Evolutionary conservation across 2,888 invertebrate genomes (phyloP), one percentile per base, ranked within the genome.

Genomic region (Apocheima hispidaria): DNA sequence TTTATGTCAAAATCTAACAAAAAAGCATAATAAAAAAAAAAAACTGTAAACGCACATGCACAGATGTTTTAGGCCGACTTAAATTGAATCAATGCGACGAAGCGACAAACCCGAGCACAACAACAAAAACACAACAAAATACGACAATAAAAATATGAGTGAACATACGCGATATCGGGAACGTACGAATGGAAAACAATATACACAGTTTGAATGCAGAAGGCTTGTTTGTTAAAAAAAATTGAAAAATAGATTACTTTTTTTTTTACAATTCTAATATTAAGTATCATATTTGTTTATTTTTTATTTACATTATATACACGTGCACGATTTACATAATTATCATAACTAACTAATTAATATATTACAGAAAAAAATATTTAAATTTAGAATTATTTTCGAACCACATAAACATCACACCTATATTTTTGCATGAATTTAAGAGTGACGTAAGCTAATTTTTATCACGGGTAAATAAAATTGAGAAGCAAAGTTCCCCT

Each of bases 131-230:
- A n/a, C n/a, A n/a, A n/a, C n/a, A n/a, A 64, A 62, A 64, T 20
- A 63, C 41, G 33, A 46, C 46, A 53, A 43, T 43, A 59, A 60
- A 63, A 67, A 67, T 65, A 63, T 61, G 36, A 64, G 43, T 48
- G 60, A 55, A 23, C 52, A 58, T 44, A 53, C 35, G 36, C 49
- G 57, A 62, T 65, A 65, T 56, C 61, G 41, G 36, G 57, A 51
- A 59, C 54, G 36, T 38, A 41, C 46, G 43, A 56, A 60, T 53
- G 50, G 30, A 63, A 61, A 57, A 62, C 53, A 48, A 44, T 55
- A 44, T 21, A 28, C 49, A 52, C 20, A 56, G 41, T 18, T 9
- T n/a, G 20, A 0, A 26, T 21, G 18, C 14, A 43, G 12, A 14
- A 33, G 48, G 48, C 26, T 30, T 12, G 10, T 9, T 41, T 6